Evolutionary conservation across 2,797 vertebrate species (phyloP).

Genomic region (Prionace glauca): DNA sequence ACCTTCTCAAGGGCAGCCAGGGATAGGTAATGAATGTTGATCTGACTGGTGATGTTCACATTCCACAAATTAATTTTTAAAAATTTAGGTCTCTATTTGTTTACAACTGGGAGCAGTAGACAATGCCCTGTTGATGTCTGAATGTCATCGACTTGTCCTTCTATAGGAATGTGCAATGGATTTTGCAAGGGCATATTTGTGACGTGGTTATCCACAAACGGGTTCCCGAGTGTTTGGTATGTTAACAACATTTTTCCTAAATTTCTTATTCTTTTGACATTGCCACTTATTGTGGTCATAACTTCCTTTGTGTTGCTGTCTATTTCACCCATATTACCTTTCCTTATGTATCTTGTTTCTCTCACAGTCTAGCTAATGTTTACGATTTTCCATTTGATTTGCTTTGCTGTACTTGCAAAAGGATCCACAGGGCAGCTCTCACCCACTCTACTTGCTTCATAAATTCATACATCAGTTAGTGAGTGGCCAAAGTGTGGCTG

Average conservation of each 20-base stretch:
- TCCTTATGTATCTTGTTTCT: neutral
- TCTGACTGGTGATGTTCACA: no score
- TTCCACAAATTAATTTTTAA: no score
- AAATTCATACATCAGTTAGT: neutral
- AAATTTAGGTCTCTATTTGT: no score
- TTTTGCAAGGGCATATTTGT: neutral
- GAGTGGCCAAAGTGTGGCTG: no score
- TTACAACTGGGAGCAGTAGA: no score
- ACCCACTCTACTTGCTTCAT: neutral
- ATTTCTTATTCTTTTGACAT: neutral
- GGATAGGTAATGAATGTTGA: no score
- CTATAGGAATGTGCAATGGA: neutral
- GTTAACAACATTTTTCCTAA: neutral
- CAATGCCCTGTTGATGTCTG: neutral
- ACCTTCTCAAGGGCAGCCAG: no score
- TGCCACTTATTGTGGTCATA: neutral
- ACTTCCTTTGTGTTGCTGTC: neutral
- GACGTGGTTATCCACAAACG: neutral
- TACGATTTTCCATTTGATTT: neutral
- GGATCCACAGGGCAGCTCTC: neutral
- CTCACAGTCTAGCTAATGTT: neutral
- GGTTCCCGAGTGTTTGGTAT: neutral
- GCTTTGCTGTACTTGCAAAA: neutral
- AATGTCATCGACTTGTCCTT: neutral
- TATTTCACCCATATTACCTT: neutral